Conservation (phyloP, 2,888 invertebrate species). For the Yponomeuta plumbellus region DNA sequence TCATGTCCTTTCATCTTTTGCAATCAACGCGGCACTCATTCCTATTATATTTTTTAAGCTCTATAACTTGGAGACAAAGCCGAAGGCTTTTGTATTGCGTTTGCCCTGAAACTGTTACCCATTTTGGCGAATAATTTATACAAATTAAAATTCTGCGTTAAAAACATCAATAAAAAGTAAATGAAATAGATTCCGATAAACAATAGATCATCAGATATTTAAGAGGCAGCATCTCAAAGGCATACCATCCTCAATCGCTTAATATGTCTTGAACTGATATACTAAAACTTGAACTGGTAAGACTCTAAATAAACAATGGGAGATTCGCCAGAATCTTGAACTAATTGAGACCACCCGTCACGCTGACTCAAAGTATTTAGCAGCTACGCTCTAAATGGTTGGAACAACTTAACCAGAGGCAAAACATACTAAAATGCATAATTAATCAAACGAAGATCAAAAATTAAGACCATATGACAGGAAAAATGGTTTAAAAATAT, state of each 20-base stretch:
- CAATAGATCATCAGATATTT: no score
- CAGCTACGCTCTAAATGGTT: background rate
- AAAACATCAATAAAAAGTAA: no score
- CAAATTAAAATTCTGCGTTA: no score
- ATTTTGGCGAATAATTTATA: no score
- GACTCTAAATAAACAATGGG: background rate
- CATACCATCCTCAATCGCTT: background rate
- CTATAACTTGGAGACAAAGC: background rate
- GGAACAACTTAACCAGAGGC: no score
- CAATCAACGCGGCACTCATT: background rate
- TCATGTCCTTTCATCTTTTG: background rate
- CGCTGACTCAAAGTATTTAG: background rate
- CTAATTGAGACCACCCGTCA: background rate
- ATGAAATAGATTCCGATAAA: no score
- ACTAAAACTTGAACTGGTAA: no score
- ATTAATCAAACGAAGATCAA: no score
- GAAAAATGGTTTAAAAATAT: no score
- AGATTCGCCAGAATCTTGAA: background rate
- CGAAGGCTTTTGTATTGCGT: background rate
- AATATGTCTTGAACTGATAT: background rate
- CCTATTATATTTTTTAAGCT: background rate
- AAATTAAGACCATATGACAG: no score
- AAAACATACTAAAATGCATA: no score
- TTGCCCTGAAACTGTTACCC: no score
- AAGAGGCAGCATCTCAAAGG: background rate